phyloP scores from a whole-genome alignment of 92 coral and sea anemone genomes.

The Zoanthus sociatus region DNA sequence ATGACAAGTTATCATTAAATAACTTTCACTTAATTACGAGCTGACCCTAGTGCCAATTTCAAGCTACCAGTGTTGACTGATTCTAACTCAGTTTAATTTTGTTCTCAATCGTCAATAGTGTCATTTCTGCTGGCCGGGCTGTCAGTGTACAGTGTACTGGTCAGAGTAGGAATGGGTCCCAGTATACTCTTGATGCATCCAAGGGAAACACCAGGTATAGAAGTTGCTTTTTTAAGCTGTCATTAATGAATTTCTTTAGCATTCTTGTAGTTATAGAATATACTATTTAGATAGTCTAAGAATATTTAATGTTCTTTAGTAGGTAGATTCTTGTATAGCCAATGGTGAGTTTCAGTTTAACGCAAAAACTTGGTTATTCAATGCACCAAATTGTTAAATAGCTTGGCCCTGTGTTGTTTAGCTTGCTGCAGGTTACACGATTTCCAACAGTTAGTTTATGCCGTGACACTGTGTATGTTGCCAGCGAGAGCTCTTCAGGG shows the following conservation, averaged over 20 bases:
- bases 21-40: too few relatives aligned
- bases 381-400: background rate
- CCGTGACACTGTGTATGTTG: slow-evolving; percentile 74
- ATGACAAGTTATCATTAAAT: too few relatives aligned
- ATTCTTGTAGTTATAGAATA: too few relatives aligned
- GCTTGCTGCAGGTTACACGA: slow-evolving; percentile 76
- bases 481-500: slow-evolving; percentile 56
- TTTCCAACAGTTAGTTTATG: slow-evolving; percentile 85
- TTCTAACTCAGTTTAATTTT: background rate
- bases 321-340: too few relatives aligned
- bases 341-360: background rate
- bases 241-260: too few relatives aligned
- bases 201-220: slow-evolving; percentile 79
- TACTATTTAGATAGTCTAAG: too few relatives aligned
- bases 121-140: slow-evolving; percentile 82
- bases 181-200: slow-evolving; percentile 74
- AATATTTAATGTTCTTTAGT: too few relatives aligned
- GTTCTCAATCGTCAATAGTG: slow-evolving; percentile 49
- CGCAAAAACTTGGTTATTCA: too few relatives aligned
- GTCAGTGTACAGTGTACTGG: slow-evolving; percentile 84
- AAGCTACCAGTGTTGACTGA: too few relatives aligned
- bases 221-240: background rate
- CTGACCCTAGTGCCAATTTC: too few relatives aligned
- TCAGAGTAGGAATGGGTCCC: slow-evolving; percentile 71
- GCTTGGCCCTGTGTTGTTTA: background rate